These are phyloP conservation scores for Poecilobothrus nobilitatus DNA, from an alignment of 2,888 invertebrate genomes.

Conservation along the genomic window DNA sequence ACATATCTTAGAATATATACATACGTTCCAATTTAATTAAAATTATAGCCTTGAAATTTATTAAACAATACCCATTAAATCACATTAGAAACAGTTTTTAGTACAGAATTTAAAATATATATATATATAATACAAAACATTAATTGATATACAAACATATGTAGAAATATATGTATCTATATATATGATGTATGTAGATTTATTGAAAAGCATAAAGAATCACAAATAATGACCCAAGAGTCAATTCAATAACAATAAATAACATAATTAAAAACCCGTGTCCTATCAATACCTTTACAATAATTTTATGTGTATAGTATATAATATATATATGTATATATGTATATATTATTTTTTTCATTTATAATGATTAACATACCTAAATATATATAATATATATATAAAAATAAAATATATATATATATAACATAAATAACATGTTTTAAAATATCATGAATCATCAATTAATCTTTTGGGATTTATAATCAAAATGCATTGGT, in stretches of 20 bases:
- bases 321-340: not conserved
- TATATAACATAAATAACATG: not conserved
- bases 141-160: too few relatives aligned
- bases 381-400: not conserved
- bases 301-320: not conserved
- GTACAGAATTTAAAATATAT: too few relatives aligned
- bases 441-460: conserved; percentile 1
- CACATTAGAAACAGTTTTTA: too few relatives aligned
- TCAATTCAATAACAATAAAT: conserved; percentile 6
- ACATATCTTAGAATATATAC: too few relatives aligned
- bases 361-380: not conserved
- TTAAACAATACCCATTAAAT: too few relatives aligned
- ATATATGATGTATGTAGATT: not conserved
- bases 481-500: not conserved
- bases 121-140: too few relatives aligned
- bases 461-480: conserved; percentile 1
- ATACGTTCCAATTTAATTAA: too few relatives aligned
- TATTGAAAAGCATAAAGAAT: not conserved
- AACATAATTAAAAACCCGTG: not conserved
- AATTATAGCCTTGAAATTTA: too few relatives aligned
- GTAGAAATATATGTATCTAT: too few relatives aligned
- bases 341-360: not conserved
- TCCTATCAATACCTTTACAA: not conserved
- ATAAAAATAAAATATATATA: not conserved
- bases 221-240: conserved; percentile 2